Evolutionary conservation across 2,888 invertebrate genomes (phyloP).

Genomic region (Carcina quercana): DNA sequence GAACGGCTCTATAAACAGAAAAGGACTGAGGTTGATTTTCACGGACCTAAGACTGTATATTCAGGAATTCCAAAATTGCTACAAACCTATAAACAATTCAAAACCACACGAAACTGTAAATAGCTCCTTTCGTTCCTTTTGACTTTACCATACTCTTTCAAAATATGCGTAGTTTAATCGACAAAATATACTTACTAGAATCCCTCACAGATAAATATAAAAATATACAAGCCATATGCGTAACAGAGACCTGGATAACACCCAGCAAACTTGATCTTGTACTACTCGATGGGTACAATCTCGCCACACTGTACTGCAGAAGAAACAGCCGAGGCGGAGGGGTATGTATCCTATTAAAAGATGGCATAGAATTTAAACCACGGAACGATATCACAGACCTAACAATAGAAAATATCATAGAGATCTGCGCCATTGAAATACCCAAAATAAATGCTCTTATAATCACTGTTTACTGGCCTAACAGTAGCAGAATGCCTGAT

Average conservation of each 20-base stretch:
- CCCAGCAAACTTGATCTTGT: conserved; percentile 5
- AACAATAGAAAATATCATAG: conserved; percentile 15
- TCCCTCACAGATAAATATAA: conserved; percentile 10
- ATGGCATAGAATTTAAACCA: conserved; percentile 11
- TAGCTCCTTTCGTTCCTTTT: too few relatives aligned
- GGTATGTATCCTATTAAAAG: conserved; percentile 11
- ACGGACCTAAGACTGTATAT: too few relatives aligned
- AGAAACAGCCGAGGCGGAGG: conserved; percentile 12
- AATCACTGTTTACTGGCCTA: conserved; percentile 16
- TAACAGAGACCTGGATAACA: conserved; percentile 13
- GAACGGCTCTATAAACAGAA: too few relatives aligned
- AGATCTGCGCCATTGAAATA: conserved; percentile 14
- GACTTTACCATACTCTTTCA: not conserved
- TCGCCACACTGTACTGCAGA: conserved; percentile 10
- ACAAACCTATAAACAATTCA: too few relatives aligned
- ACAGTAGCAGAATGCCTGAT: conserved; percentile 11
- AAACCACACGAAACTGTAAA: too few relatives aligned
- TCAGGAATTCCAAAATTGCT: too few relatives aligned
- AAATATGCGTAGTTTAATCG: not conserved
- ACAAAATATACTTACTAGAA: conserved; percentile 3
- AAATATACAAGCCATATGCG: conserved; percentile 6
- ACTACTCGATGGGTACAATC: conserved; percentile 4
- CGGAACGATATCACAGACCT: conserved; percentile 8
- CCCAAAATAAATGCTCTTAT: conserved; percentile 9
- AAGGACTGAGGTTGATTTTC: too few relatives aligned